Conservation (phyloP, 2,888 invertebrate genomes). For the Amblyteles armatorius region DNA sequence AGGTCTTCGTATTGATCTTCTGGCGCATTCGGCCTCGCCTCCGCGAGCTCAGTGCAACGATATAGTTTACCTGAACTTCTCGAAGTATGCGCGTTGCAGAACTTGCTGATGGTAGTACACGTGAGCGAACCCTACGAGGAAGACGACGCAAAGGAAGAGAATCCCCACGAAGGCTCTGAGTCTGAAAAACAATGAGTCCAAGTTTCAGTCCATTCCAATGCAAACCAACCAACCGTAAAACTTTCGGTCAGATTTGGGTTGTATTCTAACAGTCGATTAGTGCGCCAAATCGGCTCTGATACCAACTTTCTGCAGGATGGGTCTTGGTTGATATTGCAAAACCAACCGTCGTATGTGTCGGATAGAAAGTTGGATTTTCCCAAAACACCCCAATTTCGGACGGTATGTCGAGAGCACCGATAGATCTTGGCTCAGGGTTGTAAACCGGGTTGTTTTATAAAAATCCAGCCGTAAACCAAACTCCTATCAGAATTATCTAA, state of each 20-base stretch:
- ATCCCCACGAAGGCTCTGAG: constrained; percentile 93
- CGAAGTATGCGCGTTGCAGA: constrained; percentile 92
- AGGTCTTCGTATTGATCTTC: neutral
- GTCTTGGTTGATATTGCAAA: too few species aligned
- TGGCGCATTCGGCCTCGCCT: neutral
- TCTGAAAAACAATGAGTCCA: constrained; percentile 85
- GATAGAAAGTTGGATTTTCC: too few species aligned
- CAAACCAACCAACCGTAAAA: neutral
- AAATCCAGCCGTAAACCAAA: too few species aligned
- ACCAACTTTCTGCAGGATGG: too few species aligned
- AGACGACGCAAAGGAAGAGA: constrained; percentile 92
- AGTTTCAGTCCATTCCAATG: neutral
- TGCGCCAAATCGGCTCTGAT: neutral
- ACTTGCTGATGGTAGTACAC: constrained; percentile 94
- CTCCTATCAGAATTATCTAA: too few species aligned
- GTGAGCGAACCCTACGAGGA: constrained; percentile 94
- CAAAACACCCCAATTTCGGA: too few species aligned
- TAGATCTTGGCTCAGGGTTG: too few species aligned
- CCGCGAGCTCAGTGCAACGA: neutral
- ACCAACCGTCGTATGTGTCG: too few species aligned
- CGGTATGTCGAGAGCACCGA: too few species aligned
- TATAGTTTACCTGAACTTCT: constrained; percentile 87
- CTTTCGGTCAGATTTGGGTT: too few species aligned
- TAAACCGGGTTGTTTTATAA: too few species aligned
- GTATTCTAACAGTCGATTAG: neutral